Evolutionary conservation across 2,113 vertebrate genomes (phyloP), one percentile per base, ranked within the genome.

Genomic region (Zosterops lateralis): DNA sequence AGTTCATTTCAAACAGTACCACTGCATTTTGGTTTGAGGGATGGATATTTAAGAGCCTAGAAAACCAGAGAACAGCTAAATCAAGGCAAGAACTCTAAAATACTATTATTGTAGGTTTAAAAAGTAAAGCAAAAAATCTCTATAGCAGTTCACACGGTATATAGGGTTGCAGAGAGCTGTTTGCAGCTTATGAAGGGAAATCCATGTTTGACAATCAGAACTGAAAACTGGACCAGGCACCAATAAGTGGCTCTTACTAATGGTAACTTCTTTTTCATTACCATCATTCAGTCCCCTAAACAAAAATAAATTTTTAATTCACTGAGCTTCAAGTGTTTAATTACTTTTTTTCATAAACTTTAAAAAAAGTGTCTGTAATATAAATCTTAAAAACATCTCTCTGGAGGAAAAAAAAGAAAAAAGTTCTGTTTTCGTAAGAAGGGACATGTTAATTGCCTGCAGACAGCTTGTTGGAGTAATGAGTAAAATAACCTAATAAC

Each of bases 401-500:
- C 61, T 81, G n/a, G 26, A 42, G 29, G 62, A 56, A 82, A 90
- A 66, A 82, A 89, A 56, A 29, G 40, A 32, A 85, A 20, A 38
- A 38, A 38, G 12, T 71, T 82, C 45, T 80, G 40, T 92, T 95
- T 92, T 93, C 42, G 60, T 1, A 6, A 74, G 72, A 44, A 92
- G 29, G 95, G 81, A 84, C 91, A 82, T 65, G 25, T 95, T 96
- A 95, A 96, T 95, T 95, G 94, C 89, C 76, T 90, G 57, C 76
- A 96, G 93, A 77, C 34, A 92, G 81, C 87, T 92, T 95, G 82
- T 95, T 95, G 86, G 81, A 80, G 73, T 95, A 96, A 95, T 95
- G 92, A 92, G 90, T 94, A 96, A 93, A 96, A 96, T 94, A 95
- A 93, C 92, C 79, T 95, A 90, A 87, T 95, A 94, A 96, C 70